These are phyloP conservation scores for Drosophila pallidifrons DNA, from an alignment of 1,140 invertebrate genomes.

Conservation along the genomic window DNA sequence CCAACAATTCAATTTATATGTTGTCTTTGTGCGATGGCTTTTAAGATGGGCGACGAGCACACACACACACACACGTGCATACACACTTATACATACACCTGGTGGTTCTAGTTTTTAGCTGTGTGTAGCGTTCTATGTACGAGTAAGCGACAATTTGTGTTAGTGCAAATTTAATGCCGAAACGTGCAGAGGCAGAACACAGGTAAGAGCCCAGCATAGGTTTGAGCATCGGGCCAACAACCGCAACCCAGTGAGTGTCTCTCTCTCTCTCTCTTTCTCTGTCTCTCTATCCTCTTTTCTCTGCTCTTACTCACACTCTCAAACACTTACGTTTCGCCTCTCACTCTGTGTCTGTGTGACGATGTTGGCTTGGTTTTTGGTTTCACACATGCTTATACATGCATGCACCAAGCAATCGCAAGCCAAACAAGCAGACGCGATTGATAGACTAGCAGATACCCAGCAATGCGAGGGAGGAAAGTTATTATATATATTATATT, in stretches of 20 bases:
- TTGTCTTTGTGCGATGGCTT: constrained; percentile 77
- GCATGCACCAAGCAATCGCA: constrained; percentile 56
- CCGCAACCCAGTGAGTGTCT: constrained; percentile 52
- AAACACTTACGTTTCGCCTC: neutral
- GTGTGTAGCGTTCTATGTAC: constrained; percentile 36
- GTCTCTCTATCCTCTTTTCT: neutral
- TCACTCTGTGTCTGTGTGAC: constrained; percentile 28
- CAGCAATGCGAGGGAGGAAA: neutral
- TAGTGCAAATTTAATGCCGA: constrained; percentile 80
- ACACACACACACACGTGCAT: constrained; percentile 14
- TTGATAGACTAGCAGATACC: neutral
- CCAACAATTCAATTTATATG: constrained; percentile 79
- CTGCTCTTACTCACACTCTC: neutral
- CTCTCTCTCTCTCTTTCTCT: constrained; percentile 25
- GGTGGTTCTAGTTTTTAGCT: constrained; percentile 48
- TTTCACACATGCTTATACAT: constrained; percentile 79
- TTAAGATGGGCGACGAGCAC: constrained; percentile 46
- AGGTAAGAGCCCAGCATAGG: constrained; percentile 38
- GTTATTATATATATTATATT: neutral
- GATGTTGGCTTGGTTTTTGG: constrained; percentile 68
- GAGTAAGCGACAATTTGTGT: constrained; percentile 81
- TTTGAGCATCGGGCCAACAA: constrained; percentile 52
- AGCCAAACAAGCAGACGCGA: constrained; percentile 27
- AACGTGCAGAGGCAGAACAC: constrained; percentile 55
- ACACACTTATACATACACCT: neutral